Evolutionary conservation across 2,888 invertebrate species (phyloP).

Genomic region (Synanthedon tipuliformis): DNA sequence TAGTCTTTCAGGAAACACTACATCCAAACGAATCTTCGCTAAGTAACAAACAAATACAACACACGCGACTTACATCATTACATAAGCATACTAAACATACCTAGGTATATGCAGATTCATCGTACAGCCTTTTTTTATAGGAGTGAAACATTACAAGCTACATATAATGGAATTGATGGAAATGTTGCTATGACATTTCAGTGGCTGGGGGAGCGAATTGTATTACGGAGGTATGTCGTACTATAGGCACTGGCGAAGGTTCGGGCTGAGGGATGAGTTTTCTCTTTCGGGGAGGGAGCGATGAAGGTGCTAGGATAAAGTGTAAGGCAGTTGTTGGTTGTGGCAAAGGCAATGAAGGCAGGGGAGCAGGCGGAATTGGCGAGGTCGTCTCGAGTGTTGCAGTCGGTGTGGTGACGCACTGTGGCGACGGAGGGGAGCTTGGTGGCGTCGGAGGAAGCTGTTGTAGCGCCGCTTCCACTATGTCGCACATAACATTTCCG

Average conservation of each 20-base stretch:
- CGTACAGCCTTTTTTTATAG: background rate
- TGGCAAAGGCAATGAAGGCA: constrained; percentile 68
- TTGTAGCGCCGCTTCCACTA: constrained; percentile 58
- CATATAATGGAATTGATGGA: background rate
- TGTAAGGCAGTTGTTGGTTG: constrained; percentile 28
- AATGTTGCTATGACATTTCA: constrained; percentile 40
- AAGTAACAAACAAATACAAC: background rate
- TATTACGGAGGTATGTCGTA: constrained; percentile 78
- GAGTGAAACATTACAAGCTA: background rate
- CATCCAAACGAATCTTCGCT: background rate
- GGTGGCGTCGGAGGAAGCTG: constrained; percentile 70
- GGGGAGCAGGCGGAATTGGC: constrained; percentile 45
- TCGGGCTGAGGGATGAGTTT: constrained; percentile 80
- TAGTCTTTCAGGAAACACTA: constrained; percentile 31
- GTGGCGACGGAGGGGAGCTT: constrained; percentile 63
- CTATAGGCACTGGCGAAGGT: constrained; percentile 38
- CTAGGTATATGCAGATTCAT: constrained; percentile 9
- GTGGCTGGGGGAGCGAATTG: constrained; percentile 82
- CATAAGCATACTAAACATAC: constrained; percentile 12
- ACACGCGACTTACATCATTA: background rate
- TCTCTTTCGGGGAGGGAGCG: constrained; percentile 82
- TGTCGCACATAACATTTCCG: constrained; percentile 55
- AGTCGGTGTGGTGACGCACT: constrained; percentile 45
- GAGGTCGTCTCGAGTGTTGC: constrained; percentile 17
- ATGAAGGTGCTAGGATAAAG: constrained; percentile 49